These are phyloP conservation scores for Oncorhynchus mykiss DNA, from an alignment of 2,113 vertebrate species.

Conservation along the genomic window DNA sequence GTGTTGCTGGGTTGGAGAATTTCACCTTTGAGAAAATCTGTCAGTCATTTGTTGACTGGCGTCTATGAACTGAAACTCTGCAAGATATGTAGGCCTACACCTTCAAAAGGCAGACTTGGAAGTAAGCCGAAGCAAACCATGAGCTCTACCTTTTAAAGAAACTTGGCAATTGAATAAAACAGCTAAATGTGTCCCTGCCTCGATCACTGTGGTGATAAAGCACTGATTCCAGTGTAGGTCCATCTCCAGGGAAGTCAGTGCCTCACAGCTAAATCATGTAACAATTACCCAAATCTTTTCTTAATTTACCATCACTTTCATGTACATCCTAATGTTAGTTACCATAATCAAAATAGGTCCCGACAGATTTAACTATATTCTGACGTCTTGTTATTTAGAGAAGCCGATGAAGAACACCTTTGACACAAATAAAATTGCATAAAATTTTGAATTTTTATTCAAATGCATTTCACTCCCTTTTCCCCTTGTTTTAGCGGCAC, in stretches of 20 bases:
- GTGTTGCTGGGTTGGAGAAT: conserved; percentile 7
- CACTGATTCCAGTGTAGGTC: background rate
- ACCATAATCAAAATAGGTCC: background rate
- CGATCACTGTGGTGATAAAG: background rate
- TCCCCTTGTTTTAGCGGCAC: conserved; percentile 75
- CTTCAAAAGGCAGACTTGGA: background rate
- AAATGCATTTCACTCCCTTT: conserved; percentile 1
- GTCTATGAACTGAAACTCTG: background rate
- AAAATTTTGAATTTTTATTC: conserved; percentile 32
- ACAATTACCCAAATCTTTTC: background rate
- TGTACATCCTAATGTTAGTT: background rate
- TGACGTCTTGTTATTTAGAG: background rate
- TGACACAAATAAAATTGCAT: background rate
- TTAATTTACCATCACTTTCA: background rate
- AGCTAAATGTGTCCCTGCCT: background rate
- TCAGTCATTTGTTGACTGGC: background rate
- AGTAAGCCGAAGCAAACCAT: background rate
- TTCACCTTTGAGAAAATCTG: conserved; percentile 29
- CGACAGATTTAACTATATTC: background rate
- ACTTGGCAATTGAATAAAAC: background rate
- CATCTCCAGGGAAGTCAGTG: conserved; percentile 1
- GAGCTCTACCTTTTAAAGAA: background rate
- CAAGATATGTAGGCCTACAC: background rate
- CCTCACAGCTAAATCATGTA: background rate
- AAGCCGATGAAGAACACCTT: background rate